Evolutionary conservation across 2,113 vertebrate genomes (phyloP), one percentile per base, ranked within the genome.

Genomic region (Hippocampus abdominalis): DNA sequence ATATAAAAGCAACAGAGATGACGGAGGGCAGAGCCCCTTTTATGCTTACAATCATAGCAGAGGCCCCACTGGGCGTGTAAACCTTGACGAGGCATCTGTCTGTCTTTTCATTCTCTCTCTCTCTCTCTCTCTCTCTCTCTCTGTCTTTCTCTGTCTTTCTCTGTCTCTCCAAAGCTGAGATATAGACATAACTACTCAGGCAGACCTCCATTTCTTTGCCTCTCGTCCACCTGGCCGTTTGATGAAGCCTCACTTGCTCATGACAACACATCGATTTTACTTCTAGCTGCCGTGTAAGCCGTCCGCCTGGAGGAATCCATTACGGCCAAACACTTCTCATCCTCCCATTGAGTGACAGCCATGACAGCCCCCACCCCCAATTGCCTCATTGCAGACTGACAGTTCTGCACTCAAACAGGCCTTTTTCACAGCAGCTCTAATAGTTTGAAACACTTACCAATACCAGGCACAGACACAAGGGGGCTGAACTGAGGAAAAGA

Each of bases 181-280:
- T 91, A 91, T 76, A 94, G 93, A 94, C 56, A 20, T 90, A 90
- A 90, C 89, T 84, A 83, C 70, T 85, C 70, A 53, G 64, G 61
- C 84, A 81, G 79, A 78, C 85, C 83, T 88, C 78, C 80, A 79
- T 82, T 36, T 81, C 71, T 78, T 82, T 76, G 86, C 90, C 92
- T 90, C 91, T 92, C 91, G 88, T 94, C 90, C 94, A 93, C 93
- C 93, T 94, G 93, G 92, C 93, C 92, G 93, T 91, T 93, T 94
- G 94, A 94, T 94, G 88, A 90, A 94, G 89, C 89, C 82, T 88
- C 79, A 93, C 94, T 93, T 84, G 86, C 94, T 94, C 94, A 96
- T 96, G 95, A 97, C 95, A 97, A 96, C 94, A 93, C 95, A 97
- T 96, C 93, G 96, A 98, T 98, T 97, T 95, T 94, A 94, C 94